Evolutionary conservation across 2,888 invertebrate genomes (phyloP).

Genomic region (Xestia c-nigrum): DNA sequence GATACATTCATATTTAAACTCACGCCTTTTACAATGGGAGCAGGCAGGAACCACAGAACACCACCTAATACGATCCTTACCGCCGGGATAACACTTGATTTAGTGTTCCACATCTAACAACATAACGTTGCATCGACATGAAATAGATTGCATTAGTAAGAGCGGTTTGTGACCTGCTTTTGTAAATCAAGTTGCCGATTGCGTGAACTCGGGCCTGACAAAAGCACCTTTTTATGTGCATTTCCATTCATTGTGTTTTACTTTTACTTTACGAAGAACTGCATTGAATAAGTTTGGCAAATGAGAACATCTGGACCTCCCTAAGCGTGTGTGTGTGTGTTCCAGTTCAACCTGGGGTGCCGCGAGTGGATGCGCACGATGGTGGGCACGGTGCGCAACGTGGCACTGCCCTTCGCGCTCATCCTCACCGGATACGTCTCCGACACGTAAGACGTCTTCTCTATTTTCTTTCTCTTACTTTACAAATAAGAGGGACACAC

Average conservation of each 20-base stretch:
- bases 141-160: neutral
- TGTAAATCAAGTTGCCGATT: neutral
- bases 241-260: constrained; percentile 3
- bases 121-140: neutral
- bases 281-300: neutral
- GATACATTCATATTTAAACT: neutral
- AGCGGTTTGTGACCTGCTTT: constrained; percentile 8
- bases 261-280: neutral
- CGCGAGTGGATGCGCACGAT: constrained; percentile 93
- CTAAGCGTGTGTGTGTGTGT: neutral
- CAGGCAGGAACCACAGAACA: neutral
- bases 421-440: constrained; percentile 93
- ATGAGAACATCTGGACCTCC: neutral
- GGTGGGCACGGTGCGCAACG: constrained; percentile 93
- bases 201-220: neutral
- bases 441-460: constrained; percentile 86
- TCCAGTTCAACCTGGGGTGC: constrained; percentile 92
- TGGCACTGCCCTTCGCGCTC: constrained; percentile 93
- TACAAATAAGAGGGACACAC: too few species aligned
- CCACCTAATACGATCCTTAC: neutral
- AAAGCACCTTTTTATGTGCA: neutral
- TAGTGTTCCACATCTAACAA: neutral
- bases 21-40: neutral
- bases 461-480: too few species aligned
- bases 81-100: neutral